Evolutionary conservation across 2,888 invertebrate genomes (phyloP).

Genomic region (Osedax fenrisi): DNA sequence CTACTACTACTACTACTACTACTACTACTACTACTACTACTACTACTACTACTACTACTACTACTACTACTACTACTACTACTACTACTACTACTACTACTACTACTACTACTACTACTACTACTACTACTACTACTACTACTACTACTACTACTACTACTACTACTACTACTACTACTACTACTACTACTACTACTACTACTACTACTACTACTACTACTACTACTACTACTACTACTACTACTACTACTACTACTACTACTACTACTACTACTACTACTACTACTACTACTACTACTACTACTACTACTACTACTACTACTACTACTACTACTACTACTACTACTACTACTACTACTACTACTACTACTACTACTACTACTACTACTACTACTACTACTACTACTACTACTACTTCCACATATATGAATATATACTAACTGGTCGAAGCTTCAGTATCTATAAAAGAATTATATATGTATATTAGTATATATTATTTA

Average conservation of each 20-base stretch:
- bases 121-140: conserved; percentile 27
- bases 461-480: no score
- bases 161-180: conserved; percentile 23
- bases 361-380: conserved; percentile 10
- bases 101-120: conserved; percentile 23
- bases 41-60: conserved; percentile 29
- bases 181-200: conserved; percentile 31
- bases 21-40: conserved; percentile 31
- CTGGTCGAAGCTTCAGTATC: no score
- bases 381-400: conserved; percentile 26
- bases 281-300: conserved; percentile 25
- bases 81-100: conserved; percentile 26
- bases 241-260: conserved; percentile 31
- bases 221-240: conserved; percentile 29
- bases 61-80: conserved; percentile 28
- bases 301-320: conserved; percentile 26
- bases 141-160: conserved; percentile 10
- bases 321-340: conserved; percentile 27
- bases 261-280: conserved; percentile 29
- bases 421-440: no score
- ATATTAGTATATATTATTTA: no score
- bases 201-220: conserved; percentile 31
- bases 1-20: conserved; percentile 33
- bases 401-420: conserved; percentile 27
- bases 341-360: conserved; percentile 18